Evolutionary conservation across 2,797 vertebrate genomes (phyloP), one percentile per base, ranked within the genome.

Genomic region (Bovichtus variegatus): DNA sequence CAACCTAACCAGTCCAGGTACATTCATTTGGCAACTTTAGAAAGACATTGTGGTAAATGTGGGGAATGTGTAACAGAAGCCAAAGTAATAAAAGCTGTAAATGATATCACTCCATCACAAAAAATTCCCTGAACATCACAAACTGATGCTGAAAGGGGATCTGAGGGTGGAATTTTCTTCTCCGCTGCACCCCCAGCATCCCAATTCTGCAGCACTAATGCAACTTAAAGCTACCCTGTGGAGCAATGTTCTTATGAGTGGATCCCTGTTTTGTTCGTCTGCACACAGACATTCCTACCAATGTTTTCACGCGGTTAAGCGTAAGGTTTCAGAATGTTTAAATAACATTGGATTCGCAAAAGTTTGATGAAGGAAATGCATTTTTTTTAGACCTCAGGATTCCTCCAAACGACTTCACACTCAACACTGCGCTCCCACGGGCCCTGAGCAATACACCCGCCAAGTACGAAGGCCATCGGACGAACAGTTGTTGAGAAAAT

Each of bases 31-130:
- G 54, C 59, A 55, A 21, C 43, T 21, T 21, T 1, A 21, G 31
- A 76, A 68, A 21, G 55, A 50, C 21, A 66, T 66, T 75, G 72
- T 76, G 50, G 57, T 64, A 71, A 82, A 78, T 72, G 7, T 27
- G 21, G 41, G 19, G 46, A 6, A 72, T 71, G 15, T 49, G n/a
- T 58, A 40, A 29, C 5, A 4, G 31, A 41, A 51, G 57, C 61
- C 69, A 70, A 59, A 59, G 63, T 43, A 54, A 23, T 66, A 54
- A 75, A 82, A 70, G 12, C 16, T 21, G 16, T 60, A 41, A 54
- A 61, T 67, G 41, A 57, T 23, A 68, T 34, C 44, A 19, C 9
- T 3, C 19, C 40, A 43, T 62, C 31, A 40, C n/a, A 41, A 73
- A 66, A 49, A 27, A 55, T 59, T 66, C 15, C 40, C 15, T 38